These are phyloP conservation scores for Notiomystis cincta DNA, from an alignment of 2,113 vertebrate genomes.

Conservation along the genomic window DNA sequence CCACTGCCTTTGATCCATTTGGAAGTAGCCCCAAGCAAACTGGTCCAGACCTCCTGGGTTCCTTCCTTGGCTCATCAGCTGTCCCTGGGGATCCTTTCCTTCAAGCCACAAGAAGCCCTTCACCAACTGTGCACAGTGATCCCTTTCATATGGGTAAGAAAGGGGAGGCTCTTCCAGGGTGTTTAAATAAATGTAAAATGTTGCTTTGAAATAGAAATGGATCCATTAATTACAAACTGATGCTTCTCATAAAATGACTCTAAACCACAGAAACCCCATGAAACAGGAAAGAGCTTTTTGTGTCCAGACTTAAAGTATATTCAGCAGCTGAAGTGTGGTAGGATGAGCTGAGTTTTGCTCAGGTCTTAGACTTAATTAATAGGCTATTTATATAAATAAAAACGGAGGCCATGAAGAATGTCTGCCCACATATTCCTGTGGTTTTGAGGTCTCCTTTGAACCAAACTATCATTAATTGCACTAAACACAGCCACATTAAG, in stretches of 20 bases:
- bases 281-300: constrained; percentile 1
- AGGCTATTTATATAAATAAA: background rate
- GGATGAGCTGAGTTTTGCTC: background rate
- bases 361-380: constrained; percentile 17
- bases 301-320: background rate
- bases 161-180: background rate
- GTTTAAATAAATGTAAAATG: background rate
- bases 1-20: constrained; percentile 87
- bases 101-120: constrained; percentile 88
- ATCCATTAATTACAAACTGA: background rate
- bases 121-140: constrained; percentile 83
- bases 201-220: background rate
- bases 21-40: constrained; percentile 83
- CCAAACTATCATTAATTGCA: background rate
- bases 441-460: background rate
- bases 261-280: constrained; percentile 21
- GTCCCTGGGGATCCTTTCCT: constrained; percentile 85
- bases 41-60: constrained; percentile 87
- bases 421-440: background rate
- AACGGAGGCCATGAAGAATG: background rate
- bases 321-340: background rate
- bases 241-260: background rate
- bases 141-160: constrained; percentile 82
- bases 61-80: constrained; percentile 85
- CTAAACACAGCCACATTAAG: background rate